Percentiles rank a stretch among this genome's conserved stretches.
phyloP scores from a whole-genome alignment of 1,140 invertebrate genomes.

The Drosophila jambulina region DNA sequence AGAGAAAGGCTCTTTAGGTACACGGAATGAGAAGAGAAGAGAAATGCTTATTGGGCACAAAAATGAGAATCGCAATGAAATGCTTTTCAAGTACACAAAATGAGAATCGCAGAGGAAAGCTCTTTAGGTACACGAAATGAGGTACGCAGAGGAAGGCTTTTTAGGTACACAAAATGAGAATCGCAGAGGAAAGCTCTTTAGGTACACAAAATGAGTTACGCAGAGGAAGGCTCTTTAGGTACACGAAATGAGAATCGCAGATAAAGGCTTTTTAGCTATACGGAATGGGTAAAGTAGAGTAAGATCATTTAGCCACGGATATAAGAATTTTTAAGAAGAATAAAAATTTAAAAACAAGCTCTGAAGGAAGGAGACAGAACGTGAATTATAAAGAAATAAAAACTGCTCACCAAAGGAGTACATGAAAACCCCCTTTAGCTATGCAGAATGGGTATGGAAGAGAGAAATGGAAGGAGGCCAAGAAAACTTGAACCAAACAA shows the following conservation, averaged over 20 bases:
- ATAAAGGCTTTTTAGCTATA: background rate
- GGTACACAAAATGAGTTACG: background rate
- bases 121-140: background rate
- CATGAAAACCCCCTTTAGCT: background rate
- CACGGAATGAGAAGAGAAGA: background rate
- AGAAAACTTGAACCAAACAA: constrained; percentile 19
- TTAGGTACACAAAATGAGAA: background rate
- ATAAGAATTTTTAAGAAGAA: background rate
- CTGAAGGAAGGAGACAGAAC: background rate
- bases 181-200: background rate
- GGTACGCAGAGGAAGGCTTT: too few relatives aligned
- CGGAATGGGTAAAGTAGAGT: background rate
- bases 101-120: background rate
- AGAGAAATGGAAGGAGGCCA: background rate
- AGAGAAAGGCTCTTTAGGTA: too few relatives aligned
- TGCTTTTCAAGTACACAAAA: too few relatives aligned
- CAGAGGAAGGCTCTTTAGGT: background rate
- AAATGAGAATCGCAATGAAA: background rate
- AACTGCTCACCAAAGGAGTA: background rate
- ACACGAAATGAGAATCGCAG: background rate
- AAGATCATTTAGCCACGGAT: too few relatives aligned
- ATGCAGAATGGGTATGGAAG: constrained; percentile 3
- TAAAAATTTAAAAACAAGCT: background rate
- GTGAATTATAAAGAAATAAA: background rate
- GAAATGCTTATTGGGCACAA: too few relatives aligned